Evolutionary conservation across 2,113 vertebrate genomes (phyloP), one percentile per base, ranked within the genome.

Genomic region (Promerops cafer): DNA sequence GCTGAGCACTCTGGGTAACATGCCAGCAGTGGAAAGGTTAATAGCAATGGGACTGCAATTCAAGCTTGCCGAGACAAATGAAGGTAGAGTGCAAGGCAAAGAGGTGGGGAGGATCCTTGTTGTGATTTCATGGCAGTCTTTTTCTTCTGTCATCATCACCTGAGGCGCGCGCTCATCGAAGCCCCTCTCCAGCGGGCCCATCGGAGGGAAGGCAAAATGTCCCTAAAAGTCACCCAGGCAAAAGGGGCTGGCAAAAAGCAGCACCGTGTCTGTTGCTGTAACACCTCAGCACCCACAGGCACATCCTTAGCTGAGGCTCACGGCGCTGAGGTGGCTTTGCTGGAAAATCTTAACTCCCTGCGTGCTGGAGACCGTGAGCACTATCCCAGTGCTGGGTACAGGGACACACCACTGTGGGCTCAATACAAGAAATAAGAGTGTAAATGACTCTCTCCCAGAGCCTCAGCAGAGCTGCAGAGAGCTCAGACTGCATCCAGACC

Each of bases 21-120:
- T 54, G 88, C 90, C 96, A 96, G 95, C 90, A 95, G 92, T 22
- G 3, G 1, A 96, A 93, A 93, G 94, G 92, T 96, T 93, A 96
- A 96, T 49, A 93, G 83, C 88, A 92, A 53, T 4, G 57, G 86
- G 95, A 90, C 86, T 91, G 93, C 90, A 96, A 92, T 88, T 84
- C 86, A 68, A 56, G 88, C 79, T 66, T 49, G 70, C 65, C 0
- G 37, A 92, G 90, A 90, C 57, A 94, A 92, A 95, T 75, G 88
- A 93, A 92, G 57, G 95, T 11, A 52, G 79, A 92, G 82, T 1
- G 17, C 42, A 83, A 94, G 57, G 45, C 52, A 82, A 39, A 85
- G 63, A 44, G 27, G 1, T 3, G 16, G 39, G 68, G 35, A 93
- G 52, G 59, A 83, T 68, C 59, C 78, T 92, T 37, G 77, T 64